Evolutionary conservation across 2,888 invertebrate genomes (phyloP).

Genomic region (Pseudococcus longispinus): DNA sequence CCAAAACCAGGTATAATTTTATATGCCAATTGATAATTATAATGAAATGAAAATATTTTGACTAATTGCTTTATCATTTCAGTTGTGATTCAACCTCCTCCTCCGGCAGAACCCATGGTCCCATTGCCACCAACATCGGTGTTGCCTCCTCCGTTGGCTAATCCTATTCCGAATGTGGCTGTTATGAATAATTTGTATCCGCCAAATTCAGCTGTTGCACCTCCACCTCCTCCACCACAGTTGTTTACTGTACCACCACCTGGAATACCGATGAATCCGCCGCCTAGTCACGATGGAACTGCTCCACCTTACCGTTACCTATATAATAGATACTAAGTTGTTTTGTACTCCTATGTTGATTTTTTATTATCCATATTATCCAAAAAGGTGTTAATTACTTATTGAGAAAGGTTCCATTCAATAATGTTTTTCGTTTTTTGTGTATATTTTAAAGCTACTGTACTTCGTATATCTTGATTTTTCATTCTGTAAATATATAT

Average conservation of each 20-base stretch:
- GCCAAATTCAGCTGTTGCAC: constrained; percentile 40
- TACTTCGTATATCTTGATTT: background rate
- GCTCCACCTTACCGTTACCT: constrained; percentile 22
- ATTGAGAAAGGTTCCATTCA: background rate
- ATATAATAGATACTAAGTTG: background rate
- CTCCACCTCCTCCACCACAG: constrained; percentile 56
- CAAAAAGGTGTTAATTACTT: background rate
- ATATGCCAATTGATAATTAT: background rate
- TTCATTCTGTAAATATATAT: background rate
- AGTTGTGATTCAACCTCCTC: constrained; percentile 54
- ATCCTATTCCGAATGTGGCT: constrained; percentile 47
- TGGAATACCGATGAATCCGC: constrained; percentile 54
- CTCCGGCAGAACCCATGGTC: constrained; percentile 55
- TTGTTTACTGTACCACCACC: constrained; percentile 47
- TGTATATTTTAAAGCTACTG: background rate
- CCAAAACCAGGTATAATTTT: constrained; percentile 23
- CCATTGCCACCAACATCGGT: constrained; percentile 55
- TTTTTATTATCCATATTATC: background rate
- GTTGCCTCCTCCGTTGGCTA: constrained; percentile 47
- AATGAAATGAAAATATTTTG: background rate
- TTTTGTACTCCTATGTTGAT: background rate
- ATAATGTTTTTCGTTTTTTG: background rate
- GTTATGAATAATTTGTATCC: constrained; percentile 26
- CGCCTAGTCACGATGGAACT: constrained; percentile 37
- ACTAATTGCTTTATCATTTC: background rate